Base-by-base conservation (phyloP, 2,113 vertebrate genomes). In the Rynchops niger region DNA sequence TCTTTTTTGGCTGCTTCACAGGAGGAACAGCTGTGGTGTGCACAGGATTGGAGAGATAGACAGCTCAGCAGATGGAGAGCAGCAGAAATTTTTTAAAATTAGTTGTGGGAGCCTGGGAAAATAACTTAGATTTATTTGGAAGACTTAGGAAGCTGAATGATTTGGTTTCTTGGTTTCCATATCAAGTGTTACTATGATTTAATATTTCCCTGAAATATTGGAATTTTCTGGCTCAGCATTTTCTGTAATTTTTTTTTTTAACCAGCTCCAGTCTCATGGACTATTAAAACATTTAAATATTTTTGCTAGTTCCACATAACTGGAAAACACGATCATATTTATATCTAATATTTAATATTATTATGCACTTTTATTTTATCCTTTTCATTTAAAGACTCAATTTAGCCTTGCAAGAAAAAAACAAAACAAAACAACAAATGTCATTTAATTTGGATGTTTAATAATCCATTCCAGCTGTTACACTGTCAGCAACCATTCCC, bases 31-130 rank as follows among this genome's bases (percentile, higher is more conserved):
- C 77, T 96, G 89, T 78, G n/a, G 3, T 40, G 30, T 63, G 45
- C n/a, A 22, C 26, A 40, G 42, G 29, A 59, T 6, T 82, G 38
- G 55, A 92, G 38, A 40, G 32, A 82, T 11, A 83, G 73, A 77
- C 23, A 93, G 40, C 45, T 86, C 63, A 92, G 55, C 81, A 93
- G 91, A 94, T 43, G 47, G 47, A 65, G 10, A 95, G 27, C 42
- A 87, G 86, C 47, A 91, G 77, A 78, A 67, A 93, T 89, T 40
- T 40, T 69, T 40, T 94, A 84, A 95, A 94, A 78, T 74, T 8
- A 61, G 29, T 43, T 71, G 40, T 74, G 65, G 47, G 16, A 89
- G 21, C 8, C 45, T 87, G 40, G 16, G 56, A 89, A 94, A 87
- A 94, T 56, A 21, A 11, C 29, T 77, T 73, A 66, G 74, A 74